phyloP scores from a whole-genome alignment of 1,140 invertebrate species.

The Polyergus mexicanus region DNA sequence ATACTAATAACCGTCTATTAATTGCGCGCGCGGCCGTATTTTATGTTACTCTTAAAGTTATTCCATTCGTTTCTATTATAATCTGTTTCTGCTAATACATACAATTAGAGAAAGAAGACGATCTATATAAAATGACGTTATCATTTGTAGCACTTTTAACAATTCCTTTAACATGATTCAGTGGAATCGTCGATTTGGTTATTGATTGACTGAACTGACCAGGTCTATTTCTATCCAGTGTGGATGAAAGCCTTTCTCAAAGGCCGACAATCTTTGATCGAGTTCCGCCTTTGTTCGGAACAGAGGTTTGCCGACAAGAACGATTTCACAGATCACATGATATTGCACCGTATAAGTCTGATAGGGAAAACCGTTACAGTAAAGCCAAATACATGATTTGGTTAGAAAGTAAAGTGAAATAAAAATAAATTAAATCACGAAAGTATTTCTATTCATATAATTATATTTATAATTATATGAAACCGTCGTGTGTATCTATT shows the following conservation, averaged over 20 bases:
- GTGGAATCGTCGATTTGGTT: slow-evolving; percentile 55
- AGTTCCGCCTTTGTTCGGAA: slow-evolving; percentile 59
- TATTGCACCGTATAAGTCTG: neutral
- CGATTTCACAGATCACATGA: slow-evolving; percentile 51
- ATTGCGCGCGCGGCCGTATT: neutral
- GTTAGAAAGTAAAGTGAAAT: neutral
- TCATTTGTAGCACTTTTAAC: slow-evolving; percentile 12
- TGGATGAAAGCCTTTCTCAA: slow-evolving; percentile 65
- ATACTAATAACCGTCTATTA: neutral
- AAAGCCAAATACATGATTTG: neutral
- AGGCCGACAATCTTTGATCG: slow-evolving; percentile 66
- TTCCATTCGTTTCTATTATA: neutral
- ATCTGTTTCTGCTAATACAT: neutral
- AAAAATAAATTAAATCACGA: neutral
- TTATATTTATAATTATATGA: neutral
- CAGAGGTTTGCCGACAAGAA: slow-evolving; percentile 51
- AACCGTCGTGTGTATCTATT: neutral
- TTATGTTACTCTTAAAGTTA: neutral
- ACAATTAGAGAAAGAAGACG: neutral
- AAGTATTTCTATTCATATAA: neutral
- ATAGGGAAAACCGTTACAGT: neutral
- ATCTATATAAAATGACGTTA: neutral
- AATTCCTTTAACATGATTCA: slow-evolving; percentile 42
- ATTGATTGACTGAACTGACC: slow-evolving; percentile 63
- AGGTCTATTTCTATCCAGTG: slow-evolving; percentile 50